A percentile compares a stretch with the other conserved stretches of the same genome.
Evolutionary conservation across 2,113 vertebrate genomes (phyloP).

Genomic region (Gavia stellata): DNA sequence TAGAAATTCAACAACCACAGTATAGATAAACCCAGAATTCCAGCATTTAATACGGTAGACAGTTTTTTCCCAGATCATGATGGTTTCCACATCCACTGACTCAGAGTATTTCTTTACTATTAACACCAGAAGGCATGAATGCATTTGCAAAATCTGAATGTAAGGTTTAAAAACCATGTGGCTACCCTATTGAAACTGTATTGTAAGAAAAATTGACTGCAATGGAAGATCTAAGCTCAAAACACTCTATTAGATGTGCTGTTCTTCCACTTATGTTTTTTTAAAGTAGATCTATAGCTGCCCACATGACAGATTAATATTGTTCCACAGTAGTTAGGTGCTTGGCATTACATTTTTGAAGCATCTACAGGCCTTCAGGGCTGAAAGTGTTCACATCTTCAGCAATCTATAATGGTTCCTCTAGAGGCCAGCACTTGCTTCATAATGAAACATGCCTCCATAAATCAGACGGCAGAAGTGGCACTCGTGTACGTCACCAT

Average conservation of each 20-base stretch:
- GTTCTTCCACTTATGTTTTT: constrained; percentile 52
- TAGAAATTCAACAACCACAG: background rate
- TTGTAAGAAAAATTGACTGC: background rate
- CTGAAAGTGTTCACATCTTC: constrained; percentile 75
- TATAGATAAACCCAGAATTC: background rate
- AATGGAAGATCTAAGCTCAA: constrained; percentile 28
- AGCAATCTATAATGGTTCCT: constrained; percentile 78
- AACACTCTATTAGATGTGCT: constrained; percentile 32
- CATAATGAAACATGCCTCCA: constrained; percentile 82
- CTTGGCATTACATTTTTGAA: constrained; percentile 81
- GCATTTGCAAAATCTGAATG: background rate
- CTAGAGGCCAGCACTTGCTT: constrained; percentile 76
- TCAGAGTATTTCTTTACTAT: background rate
- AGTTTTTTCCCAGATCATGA: background rate
- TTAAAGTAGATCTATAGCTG: constrained; percentile 78
- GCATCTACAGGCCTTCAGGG: constrained; percentile 78
- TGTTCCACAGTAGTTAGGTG: constrained; percentile 81
- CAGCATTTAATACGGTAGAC: background rate
- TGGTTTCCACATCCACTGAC: background rate
- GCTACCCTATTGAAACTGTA: background rate
- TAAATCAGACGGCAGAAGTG: constrained; percentile 88
- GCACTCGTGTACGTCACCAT: constrained; percentile 74
- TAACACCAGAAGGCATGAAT: constrained; percentile 7
- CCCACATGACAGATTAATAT: constrained; percentile 85
- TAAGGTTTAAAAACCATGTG: constrained; percentile 1